Base-by-base conservation (phyloP, 2,113 vertebrate genomes). In the Cyphomyrus plagiostoma region DNA sequence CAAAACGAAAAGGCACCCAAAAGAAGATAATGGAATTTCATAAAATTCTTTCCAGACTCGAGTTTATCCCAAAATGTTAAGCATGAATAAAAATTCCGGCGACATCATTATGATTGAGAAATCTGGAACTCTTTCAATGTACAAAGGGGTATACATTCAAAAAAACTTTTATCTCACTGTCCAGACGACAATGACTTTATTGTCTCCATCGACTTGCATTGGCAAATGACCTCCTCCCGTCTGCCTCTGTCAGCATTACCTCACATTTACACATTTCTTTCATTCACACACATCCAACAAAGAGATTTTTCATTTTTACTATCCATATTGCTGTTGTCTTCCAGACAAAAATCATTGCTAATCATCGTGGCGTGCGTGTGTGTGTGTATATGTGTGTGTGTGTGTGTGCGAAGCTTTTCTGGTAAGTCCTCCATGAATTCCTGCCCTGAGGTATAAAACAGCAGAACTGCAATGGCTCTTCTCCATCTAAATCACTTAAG, bases 211-310 rank as follows among this genome's bases (percentile, higher is more conserved):
- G 83, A 49, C 13, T 30, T 26, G 83, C 83, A 49, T 30, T n/a
- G 11, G 46, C 83, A 86, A 50, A 48, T 48, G 45, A 50, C 45
- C 49, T 85, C 45, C 49, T 85, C 46, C 83, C 11, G n/a, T 85
- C 83, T 84, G 82, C 23, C 45, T 10, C 45, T 3, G 82, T 84
- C 82, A 84, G 82, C 39, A 42, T 49, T 85, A 15, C 15, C 82
- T 85, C 82, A 45, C 39, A 85, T 85, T 85, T 49, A 85, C 82
- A 85, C 53, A 56, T 56, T n/a, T 85, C 45, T 49, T 49, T 21
- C 82, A 45, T 46, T 85, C 42, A 85, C 74, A 39, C 30, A 80
- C 35, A 80, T 80, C 35, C 74, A 42, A 85, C 83, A 86, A 50
- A 49, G 42, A 49, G 45, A 86, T 49, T 86, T 86, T 86, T 86